A percentile compares a stretch with the other conserved stretches of the same genome.
Evolutionary conservation across 2,113 vertebrate genomes (phyloP).

Genomic region (Recurvirostra avosetta): DNA sequence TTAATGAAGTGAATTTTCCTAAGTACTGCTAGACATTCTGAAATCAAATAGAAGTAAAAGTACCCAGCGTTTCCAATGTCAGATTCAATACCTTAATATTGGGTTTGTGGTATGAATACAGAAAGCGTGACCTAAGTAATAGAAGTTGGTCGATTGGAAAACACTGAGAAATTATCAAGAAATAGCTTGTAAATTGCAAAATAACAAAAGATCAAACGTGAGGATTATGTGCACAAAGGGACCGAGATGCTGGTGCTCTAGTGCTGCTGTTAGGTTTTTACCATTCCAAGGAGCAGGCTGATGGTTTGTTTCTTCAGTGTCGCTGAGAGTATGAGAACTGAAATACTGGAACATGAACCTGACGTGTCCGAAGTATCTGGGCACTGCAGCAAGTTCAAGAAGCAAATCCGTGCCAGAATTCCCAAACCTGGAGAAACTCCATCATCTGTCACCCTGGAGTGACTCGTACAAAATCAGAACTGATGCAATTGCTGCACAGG

Average conservation of each 20-base stretch:
- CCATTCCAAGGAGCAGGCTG: background rate
- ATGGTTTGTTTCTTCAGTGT: background rate
- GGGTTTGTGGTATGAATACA: background rate
- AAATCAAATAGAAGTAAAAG: background rate
- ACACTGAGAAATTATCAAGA: background rate
- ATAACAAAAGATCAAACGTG: background rate
- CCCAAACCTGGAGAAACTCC: background rate
- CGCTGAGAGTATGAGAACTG: background rate
- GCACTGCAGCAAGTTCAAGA: background rate
- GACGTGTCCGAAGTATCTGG: background rate
- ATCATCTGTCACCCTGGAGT: background rate
- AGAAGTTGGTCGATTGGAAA: background rate
- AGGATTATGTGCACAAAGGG: background rate
- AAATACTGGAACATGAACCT: background rate
- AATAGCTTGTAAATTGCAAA: background rate
- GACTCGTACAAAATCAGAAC: background rate
- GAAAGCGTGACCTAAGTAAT: background rate
- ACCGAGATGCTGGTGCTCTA: background rate
- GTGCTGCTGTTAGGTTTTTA: background rate
- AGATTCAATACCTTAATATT: background rate
- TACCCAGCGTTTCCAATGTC: background rate
- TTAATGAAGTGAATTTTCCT: background rate
- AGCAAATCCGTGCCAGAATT: background rate
- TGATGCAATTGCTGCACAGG: background rate
- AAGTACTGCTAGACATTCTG: background rate